These are phyloP conservation scores for Eucidaris tribuloides DNA, from an alignment of 35 echinoderm and acorn worm genomes.

Conservation along the genomic window DNA sequence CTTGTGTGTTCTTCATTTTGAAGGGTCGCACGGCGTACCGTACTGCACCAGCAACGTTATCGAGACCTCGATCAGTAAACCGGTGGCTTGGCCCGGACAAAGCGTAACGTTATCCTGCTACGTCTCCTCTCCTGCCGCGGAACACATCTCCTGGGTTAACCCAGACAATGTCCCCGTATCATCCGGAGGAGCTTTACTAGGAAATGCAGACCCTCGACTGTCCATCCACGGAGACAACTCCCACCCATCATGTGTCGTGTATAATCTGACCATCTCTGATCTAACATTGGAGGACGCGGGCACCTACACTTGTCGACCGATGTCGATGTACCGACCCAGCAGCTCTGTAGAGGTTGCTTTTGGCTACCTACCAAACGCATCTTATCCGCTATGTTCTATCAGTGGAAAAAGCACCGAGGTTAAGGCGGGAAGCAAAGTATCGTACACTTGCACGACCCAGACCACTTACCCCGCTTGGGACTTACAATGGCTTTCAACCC, in stretches of 20 bases:
- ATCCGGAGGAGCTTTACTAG: background rate
- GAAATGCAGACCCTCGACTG: background rate
- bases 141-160: background rate
- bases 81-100: too few species aligned
- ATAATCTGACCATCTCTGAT: slow-evolving; percentile 4
- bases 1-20: too few species aligned
- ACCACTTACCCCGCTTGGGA: background rate
- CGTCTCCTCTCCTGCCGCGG: background rate
- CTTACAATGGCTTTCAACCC: background rate
- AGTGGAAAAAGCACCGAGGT: background rate
- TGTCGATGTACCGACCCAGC: background rate
- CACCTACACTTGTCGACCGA: background rate
- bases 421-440: background rate
- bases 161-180: background rate
- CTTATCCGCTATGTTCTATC: background rate
- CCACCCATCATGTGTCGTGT: background rate
- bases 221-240: background rate
- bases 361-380: background rate
- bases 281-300: background rate
- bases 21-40: too few species aligned
- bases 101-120: slow-evolving; percentile 6
- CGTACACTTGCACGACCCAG: background rate
- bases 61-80: too few species aligned
- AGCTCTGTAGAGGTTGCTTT: background rate
- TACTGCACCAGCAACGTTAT: too few species aligned